Evolutionary conservation across 2,797 vertebrate species (phyloP).

Genomic region (Allochrocebus solatus): DNA sequence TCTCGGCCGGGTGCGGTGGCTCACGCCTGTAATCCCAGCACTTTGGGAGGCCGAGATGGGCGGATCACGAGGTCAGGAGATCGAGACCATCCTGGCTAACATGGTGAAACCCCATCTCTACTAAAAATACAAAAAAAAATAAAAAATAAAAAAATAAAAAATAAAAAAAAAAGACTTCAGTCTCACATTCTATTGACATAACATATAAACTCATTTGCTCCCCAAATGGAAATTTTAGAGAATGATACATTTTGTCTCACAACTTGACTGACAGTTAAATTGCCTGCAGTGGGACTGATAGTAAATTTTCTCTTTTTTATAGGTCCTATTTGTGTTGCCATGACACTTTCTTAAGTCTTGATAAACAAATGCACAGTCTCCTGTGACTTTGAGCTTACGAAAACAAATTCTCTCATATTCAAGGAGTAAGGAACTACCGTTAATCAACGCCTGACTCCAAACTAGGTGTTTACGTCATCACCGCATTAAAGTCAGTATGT

Average conservation of each 20-base stretch:
- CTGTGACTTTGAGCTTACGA: neutral
- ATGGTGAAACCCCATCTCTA: too few relatives aligned
- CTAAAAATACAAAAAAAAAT: too few relatives aligned
- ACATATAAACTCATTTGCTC: constrained; percentile 57
- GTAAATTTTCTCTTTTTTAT: constrained; percentile 21
- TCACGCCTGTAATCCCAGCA: too few relatives aligned
- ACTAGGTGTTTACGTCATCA: neutral
- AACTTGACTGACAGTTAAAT: neutral
- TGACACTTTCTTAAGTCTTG: neutral
- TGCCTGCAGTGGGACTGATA: neutral
- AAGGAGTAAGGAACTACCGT: neutral
- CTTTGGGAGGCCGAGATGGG: too few relatives aligned
- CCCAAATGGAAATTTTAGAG: constrained; percentile 18
- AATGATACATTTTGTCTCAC: neutral
- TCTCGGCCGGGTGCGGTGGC: neutral
- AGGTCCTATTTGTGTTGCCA: neutral
- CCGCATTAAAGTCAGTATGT: neutral
- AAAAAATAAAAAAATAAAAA: too few relatives aligned
- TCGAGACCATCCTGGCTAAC: too few relatives aligned
- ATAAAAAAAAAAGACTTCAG: neutral
- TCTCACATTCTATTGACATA: constrained; percentile 44
- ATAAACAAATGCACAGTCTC: neutral
- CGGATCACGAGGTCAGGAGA: too few relatives aligned
- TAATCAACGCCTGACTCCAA: neutral
- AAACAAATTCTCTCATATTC: neutral